These are phyloP conservation scores for Itoplectis maculator DNA, from an alignment of 2,888 invertebrate genomes.

Conservation along the genomic window DNA sequence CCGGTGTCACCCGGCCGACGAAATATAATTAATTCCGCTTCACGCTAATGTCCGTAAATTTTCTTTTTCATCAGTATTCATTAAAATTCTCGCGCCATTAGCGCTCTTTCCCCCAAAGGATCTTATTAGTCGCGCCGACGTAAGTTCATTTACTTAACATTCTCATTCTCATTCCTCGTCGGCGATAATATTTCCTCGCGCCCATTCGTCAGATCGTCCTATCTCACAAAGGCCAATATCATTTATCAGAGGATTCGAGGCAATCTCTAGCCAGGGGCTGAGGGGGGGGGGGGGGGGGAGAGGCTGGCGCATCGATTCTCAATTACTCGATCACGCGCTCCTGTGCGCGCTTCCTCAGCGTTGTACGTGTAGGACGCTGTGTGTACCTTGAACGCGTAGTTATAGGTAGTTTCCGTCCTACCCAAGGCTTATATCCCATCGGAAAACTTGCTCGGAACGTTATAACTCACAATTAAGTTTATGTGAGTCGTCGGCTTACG, in stretches of 20 bases:
- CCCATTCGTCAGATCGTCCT: slow-evolving; percentile 1
- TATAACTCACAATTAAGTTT: slow-evolving; percentile 69
- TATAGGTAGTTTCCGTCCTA: slow-evolving; percentile 32
- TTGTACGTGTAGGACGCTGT: no score
- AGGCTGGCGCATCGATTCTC: slow-evolving; percentile 63
- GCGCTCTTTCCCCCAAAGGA: background rate
- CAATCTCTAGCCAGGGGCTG: slow-evolving; percentile 47
- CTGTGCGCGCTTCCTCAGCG: background rate
- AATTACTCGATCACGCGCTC: slow-evolving; percentile 62
- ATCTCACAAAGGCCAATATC: slow-evolving; percentile 60
- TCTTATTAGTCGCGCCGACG: background rate
- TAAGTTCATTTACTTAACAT: background rate
- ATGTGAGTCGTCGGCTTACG: slow-evolving; percentile 62
- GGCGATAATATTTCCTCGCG: slow-evolving; percentile 19
- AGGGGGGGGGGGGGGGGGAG: no score
- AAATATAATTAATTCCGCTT: background rate
- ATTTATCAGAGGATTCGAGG: slow-evolving; percentile 62
- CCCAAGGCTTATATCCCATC: slow-evolving; percentile 46
- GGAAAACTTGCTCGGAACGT: slow-evolving; percentile 61
- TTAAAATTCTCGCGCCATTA: slow-evolving; percentile 14
- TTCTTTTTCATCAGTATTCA: slow-evolving; percentile 12
- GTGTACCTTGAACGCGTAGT: background rate
- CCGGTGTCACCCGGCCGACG: no score
- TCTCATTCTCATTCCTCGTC: slow-evolving; percentile 13
- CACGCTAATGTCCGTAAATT: background rate